Evolutionary conservation across 1,140 invertebrate species (phyloP).

Genomic region (Wiebesia pumilae): DNA sequence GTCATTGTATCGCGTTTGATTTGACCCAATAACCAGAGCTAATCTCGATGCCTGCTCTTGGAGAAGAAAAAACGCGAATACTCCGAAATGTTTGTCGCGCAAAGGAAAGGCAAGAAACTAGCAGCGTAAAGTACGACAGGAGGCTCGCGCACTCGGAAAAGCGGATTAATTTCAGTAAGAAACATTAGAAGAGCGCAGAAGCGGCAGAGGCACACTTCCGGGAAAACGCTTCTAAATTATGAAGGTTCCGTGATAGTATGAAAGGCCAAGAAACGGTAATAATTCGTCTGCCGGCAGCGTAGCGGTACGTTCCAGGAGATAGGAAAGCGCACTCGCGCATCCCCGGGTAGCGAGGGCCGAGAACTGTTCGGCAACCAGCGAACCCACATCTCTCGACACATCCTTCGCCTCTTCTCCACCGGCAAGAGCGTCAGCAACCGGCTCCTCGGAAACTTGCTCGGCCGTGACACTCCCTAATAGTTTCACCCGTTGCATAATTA

Average conservation of each 20-base stretch:
- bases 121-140: not conserved
- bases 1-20: not conserved
- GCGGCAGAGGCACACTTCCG: slow-evolving; percentile 9
- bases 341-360: not conserved
- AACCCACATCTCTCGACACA: not conserved
- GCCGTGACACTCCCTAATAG: slow-evolving; percentile 60
- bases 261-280: slow-evolving; percentile 42
- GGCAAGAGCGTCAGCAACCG: not conserved
- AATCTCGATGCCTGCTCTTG: not conserved
- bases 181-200: slow-evolving; percentile 22
- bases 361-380: not conserved
- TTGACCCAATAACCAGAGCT: no score
- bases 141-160: not conserved
- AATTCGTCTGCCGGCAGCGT: slow-evolving; percentile 5
- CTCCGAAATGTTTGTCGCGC: not conserved
- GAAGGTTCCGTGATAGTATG: slow-evolving; percentile 24
- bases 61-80: not conserved
- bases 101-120: not conserved
- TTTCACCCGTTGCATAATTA: slow-evolving; percentile 64
- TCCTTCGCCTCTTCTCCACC: not conserved
- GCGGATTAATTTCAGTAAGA: slow-evolving; percentile 35
- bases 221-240: slow-evolving; percentile 24
- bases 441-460: slow-evolving; percentile 54
- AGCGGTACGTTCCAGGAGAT: not conserved
- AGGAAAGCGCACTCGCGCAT: not conserved